Evolutionary conservation across 2,888 invertebrate genomes (phyloP).

Genomic region (Diloba caeruleocephala): DNA sequence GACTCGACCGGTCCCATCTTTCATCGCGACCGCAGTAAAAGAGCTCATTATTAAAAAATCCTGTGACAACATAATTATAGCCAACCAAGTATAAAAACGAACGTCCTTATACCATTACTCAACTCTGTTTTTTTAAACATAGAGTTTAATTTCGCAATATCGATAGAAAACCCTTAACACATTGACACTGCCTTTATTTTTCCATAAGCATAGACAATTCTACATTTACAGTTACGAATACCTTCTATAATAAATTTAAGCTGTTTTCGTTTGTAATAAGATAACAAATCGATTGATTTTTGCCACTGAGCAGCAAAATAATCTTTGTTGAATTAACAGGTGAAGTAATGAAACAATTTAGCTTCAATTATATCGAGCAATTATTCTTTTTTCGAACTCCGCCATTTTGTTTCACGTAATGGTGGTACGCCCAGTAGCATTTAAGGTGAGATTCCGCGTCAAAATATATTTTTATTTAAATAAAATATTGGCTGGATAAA

Average conservation of each 20-base stretch:
- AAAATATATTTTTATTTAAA: constrained; percentile 31
- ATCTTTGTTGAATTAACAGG: constrained; percentile 60
- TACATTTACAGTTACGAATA: constrained; percentile 16
- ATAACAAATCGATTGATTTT: constrained; percentile 31
- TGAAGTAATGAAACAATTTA: constrained; percentile 81
- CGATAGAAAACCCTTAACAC: constrained; percentile 47
- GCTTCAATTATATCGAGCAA: constrained; percentile 72
- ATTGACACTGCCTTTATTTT: constrained; percentile 55
- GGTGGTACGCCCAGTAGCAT: constrained; percentile 68
- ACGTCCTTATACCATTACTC: constrained; percentile 13
- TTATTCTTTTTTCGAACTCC: constrained; percentile 68
- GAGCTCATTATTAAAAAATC: constrained; percentile 43
- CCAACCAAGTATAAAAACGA: constrained; percentile 23
- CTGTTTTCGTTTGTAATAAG: constrained; percentile 28
- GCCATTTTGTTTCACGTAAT: constrained; percentile 74
- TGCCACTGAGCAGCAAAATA: constrained; percentile 14
- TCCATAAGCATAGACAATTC: constrained; percentile 27
- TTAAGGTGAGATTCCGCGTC: constrained; percentile 46
- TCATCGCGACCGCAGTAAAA: constrained; percentile 34
- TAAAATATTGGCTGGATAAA: constrained; percentile 31
- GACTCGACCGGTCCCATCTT: constrained; percentile 41
- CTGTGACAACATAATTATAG: constrained; percentile 55
- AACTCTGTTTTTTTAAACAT: constrained; percentile 15
- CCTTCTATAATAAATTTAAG: constrained; percentile 16
- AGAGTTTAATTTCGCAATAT: constrained; percentile 39